These are phyloP conservation scores for Carpatolechia fugitivella DNA, from an alignment of 2,888 invertebrate genomes.

Conservation along the genomic window DNA sequence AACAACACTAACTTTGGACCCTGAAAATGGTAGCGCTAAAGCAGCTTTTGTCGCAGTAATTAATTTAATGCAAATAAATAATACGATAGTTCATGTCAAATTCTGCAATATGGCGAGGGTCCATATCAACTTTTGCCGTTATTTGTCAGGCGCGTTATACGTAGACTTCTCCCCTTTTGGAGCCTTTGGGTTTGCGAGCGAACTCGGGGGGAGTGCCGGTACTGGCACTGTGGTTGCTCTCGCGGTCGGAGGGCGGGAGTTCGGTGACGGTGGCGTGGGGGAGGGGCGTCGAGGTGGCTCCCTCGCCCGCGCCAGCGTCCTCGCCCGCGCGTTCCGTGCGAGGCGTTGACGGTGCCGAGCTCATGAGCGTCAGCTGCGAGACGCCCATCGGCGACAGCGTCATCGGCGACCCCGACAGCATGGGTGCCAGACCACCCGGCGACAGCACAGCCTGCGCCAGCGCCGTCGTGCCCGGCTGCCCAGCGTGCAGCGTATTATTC, in stretches of 20 bases:
- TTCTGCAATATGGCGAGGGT: too few species aligned
- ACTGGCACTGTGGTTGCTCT: slow-evolving; percentile 52
- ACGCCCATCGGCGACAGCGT: slow-evolving; percentile 80
- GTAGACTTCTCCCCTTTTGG: slow-evolving; percentile 70
- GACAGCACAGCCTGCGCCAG: slow-evolving; percentile 88
- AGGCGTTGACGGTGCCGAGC: slow-evolving; percentile 72
- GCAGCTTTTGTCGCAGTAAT: too few species aligned
- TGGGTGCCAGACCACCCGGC: slow-evolving; percentile 72
- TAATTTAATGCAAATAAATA: too few species aligned
- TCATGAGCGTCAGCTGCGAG: slow-evolving; percentile 76
- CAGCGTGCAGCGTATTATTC: slow-evolving; percentile 85
- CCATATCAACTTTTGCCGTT: too few species aligned
- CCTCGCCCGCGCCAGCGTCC: slow-evolving; percentile 59
- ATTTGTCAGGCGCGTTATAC: slow-evolving; percentile 38
- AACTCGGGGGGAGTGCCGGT: slow-evolving; percentile 50
- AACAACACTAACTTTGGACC: too few species aligned
- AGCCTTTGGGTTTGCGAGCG: slow-evolving; percentile 49
- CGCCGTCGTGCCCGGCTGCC: slow-evolving; percentile 86
- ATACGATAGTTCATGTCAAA: too few species aligned
- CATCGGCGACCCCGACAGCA: slow-evolving; percentile 69
- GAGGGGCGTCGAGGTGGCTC: slow-evolving; percentile 29
- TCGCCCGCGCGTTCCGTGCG: slow-evolving; percentile 43
- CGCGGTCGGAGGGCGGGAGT: slow-evolving; percentile 48
- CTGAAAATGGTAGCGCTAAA: too few species aligned
- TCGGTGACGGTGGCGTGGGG: slow-evolving; percentile 48